Percentiles rank a stretch among this genome's conserved stretches.
Conservation (phyloP, 1,140 invertebrate genomes). For the Heterodera schachtii region DNA sequence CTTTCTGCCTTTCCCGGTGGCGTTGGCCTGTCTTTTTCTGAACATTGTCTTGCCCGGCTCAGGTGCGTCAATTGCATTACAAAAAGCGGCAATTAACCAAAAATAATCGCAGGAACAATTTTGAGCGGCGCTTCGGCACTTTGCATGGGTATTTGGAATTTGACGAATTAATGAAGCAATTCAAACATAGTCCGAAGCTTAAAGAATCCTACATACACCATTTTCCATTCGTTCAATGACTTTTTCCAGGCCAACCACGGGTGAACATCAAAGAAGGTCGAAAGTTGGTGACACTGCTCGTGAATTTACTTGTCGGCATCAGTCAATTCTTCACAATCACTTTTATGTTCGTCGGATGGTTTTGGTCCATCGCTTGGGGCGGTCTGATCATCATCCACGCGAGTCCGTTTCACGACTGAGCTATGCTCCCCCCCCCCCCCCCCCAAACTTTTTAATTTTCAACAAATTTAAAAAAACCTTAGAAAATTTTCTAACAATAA, state of each 20-base stretch:
- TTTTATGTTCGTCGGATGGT: slow-evolving; percentile 92
- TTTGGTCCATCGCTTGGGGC: slow-evolving; percentile 95
- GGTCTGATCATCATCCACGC: slow-evolving; percentile 81
- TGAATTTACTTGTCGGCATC: slow-evolving; percentile 81
- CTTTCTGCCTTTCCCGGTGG: slow-evolving; percentile 79
- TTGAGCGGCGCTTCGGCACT: slow-evolving; percentile 82
- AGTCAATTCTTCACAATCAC: slow-evolving; percentile 88
- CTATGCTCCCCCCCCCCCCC: too few relatives aligned
- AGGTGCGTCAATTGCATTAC: slow-evolving; percentile 70
- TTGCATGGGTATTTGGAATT: slow-evolving; percentile 69
- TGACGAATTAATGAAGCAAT: slow-evolving; percentile 14
- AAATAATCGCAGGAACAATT: slow-evolving; percentile 75
- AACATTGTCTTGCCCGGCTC: slow-evolving; percentile 83
- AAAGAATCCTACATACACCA: too few relatives aligned
- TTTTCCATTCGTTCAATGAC: too few relatives aligned
- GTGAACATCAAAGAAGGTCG: slow-evolving; percentile 71
- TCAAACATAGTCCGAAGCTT: too few relatives aligned
- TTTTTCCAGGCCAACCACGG: slow-evolving; percentile 77
- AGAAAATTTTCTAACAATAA: too few relatives aligned
- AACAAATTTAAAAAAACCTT: too few relatives aligned
- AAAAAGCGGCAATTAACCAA: neutral
- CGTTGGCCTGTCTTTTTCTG: slow-evolving; percentile 81
- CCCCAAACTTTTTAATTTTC: too few relatives aligned
- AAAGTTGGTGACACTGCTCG: slow-evolving; percentile 76
- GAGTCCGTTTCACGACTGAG: slow-evolving; percentile 59